A percentile compares a stretch with the other conserved stretches of the same genome.
These are phyloP conservation scores for Ophion slaviceki DNA, from an alignment of 2,888 invertebrate genomes.

Conservation along the genomic window DNA sequence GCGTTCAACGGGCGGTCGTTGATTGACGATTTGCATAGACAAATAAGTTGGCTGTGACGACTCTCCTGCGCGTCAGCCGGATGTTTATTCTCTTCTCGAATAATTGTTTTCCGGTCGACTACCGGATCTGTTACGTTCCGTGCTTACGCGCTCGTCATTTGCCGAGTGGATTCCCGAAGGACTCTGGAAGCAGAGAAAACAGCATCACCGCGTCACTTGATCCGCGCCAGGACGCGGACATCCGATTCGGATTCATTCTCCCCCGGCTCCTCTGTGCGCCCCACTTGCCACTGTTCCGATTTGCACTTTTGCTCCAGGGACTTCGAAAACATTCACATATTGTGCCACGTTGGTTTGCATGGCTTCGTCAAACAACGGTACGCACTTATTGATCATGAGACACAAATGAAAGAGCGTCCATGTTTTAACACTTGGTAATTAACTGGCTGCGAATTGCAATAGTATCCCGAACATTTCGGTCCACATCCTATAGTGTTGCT, in stretches of 20 bases:
- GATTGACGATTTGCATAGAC: conserved; percentile 83
- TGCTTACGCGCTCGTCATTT: conserved; percentile 69
- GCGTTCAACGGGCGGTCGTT: conserved; percentile 69
- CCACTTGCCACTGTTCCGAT: not conserved
- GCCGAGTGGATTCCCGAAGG: conserved; percentile 45
- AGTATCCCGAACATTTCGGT: not conserved
- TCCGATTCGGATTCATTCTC: not conserved
- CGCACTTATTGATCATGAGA: not conserved
- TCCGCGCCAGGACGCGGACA: not conserved
- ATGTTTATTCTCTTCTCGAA: conserved; percentile 74
- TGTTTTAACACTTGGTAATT: not conserved
- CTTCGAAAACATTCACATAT: conserved; percentile 16
- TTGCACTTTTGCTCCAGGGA: conserved; percentile 20
- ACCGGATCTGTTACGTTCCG: conserved; percentile 45
- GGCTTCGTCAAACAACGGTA: conserved; percentile 19
- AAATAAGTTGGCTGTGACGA: conserved; percentile 81
- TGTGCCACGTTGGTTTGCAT: not conserved
- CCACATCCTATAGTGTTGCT: not conserved
- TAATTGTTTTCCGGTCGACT: conserved; percentile 69
- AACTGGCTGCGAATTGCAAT: not conserved
- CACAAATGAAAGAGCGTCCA: not conserved
- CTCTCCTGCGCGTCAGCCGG: conserved; percentile 66
- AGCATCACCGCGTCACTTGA: conserved; percentile 35
- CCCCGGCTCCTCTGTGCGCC: not conserved
- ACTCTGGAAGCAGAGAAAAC: conserved; percentile 68